A percentile compares a stretch with the other conserved stretches of the same genome.
phyloP scores from a whole-genome alignment of 1,140 invertebrate species.

The Elysia chlorotica region DNA sequence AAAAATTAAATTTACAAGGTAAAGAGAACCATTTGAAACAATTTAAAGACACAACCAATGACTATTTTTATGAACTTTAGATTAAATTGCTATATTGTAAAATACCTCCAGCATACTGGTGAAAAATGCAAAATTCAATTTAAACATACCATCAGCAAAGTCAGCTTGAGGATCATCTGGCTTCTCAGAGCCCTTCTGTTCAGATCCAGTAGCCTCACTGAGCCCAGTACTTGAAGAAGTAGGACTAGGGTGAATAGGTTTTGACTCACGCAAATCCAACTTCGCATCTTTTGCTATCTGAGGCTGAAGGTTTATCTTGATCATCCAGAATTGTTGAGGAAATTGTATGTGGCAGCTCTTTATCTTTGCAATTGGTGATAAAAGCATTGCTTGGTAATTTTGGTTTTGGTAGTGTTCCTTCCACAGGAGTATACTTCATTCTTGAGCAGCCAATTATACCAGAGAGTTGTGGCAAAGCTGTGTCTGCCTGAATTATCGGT shows the following conservation, averaged over 20 bases:
- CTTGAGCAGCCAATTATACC: too few species aligned
- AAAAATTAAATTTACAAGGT: neutral
- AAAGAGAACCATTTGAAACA: neutral
- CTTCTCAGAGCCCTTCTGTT: neutral
- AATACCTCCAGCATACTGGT: neutral
- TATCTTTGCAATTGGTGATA: too few species aligned
- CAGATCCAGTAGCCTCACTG: neutral
- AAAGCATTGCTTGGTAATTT: too few species aligned
- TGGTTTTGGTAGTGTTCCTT: too few species aligned
- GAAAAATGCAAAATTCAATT: too few species aligned
- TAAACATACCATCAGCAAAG: conserved; percentile 13
- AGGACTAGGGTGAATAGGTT: neutral
- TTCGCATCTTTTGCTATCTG: neutral
- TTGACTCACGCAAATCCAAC: neutral
- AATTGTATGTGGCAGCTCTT: neutral
- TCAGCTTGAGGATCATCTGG: neutral
- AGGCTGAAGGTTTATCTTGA: neutral
- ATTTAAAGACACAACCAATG: neutral
- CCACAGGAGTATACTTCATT: too few species aligned
- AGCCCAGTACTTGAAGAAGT: too few species aligned
- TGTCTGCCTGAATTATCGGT: too few species aligned
- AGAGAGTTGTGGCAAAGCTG: too few species aligned
- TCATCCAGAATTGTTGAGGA: neutral
- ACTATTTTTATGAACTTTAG: neutral
- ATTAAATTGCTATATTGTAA: neutral